These are phyloP conservation scores for Heterochromis multidens DNA, from an alignment of 2,113 vertebrate genomes.

Conservation along the genomic window DNA sequence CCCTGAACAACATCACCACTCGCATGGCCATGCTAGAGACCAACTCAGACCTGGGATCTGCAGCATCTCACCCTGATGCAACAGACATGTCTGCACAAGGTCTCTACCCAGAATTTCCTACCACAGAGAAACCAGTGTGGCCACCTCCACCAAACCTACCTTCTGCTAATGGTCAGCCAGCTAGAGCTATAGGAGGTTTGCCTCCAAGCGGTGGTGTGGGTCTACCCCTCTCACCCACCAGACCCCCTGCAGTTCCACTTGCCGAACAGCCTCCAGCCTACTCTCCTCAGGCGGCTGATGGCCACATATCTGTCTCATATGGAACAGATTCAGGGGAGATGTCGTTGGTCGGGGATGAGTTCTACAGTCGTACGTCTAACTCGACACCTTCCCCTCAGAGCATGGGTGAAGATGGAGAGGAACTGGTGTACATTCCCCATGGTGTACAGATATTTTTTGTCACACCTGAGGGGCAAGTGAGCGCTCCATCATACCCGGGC, in stretches of 20 bases:
- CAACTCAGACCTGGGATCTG: slow-evolving; percentile 12
- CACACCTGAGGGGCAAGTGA: slow-evolving; percentile 90
- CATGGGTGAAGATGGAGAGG: slow-evolving; percentile 87
- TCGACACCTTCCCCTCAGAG: slow-evolving; percentile 80
- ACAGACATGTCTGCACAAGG: neutral
- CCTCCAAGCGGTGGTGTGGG: neutral
- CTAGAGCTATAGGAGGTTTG: slow-evolving; percentile 44
- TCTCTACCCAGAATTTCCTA: slow-evolving; percentile 81
- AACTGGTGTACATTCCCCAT: slow-evolving; percentile 86
- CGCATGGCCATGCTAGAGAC: slow-evolving; percentile 82
- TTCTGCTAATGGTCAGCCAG: slow-evolving; percentile 7
- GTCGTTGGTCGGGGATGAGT: slow-evolving; percentile 86
- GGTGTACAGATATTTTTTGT: slow-evolving; percentile 99
- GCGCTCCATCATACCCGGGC: slow-evolving; percentile 94
- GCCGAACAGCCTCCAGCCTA: slow-evolving; percentile 88
- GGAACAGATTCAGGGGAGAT: slow-evolving; percentile 91
- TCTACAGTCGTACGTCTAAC: slow-evolving; percentile 77
- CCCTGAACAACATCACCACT: slow-evolving; percentile 84
- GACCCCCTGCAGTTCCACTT: slow-evolving; percentile 15
- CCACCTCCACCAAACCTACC: slow-evolving; percentile 52
- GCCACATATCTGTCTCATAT: slow-evolving; percentile 90
- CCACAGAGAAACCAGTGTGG: slow-evolving; percentile 71
- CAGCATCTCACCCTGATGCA: neutral
- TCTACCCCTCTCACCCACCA: slow-evolving; percentile 43
- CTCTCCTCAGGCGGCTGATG: slow-evolving; percentile 86